These are phyloP conservation scores for Echeneis naucrates DNA, from an alignment of 2,797 vertebrate genomes.

Conservation along the genomic window DNA sequence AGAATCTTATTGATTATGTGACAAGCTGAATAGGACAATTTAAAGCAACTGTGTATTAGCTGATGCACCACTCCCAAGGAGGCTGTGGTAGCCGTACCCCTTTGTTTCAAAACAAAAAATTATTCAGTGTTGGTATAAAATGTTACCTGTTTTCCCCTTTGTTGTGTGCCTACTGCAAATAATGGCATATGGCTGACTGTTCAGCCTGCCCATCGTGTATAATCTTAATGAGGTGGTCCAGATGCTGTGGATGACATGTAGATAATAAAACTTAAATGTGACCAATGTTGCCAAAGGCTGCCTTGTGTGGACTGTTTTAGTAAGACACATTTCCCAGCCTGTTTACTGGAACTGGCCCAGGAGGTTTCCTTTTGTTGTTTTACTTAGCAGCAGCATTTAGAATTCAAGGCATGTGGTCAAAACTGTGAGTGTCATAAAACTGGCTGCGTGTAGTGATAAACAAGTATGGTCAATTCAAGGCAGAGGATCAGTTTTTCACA, in stretches of 20 bases:
- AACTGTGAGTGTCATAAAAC: constrained; percentile 10
- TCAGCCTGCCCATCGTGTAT: background rate
- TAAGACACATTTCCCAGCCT: constrained; percentile 24
- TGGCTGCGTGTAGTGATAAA: constrained; percentile 21
- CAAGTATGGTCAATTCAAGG: constrained; percentile 4
- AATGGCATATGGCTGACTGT: no score
- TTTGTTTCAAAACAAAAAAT: background rate
- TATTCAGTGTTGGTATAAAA: background rate
- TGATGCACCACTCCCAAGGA: background rate
- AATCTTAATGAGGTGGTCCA: constrained; percentile 1
- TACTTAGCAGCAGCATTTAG: constrained; percentile 25
- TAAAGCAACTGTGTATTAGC: background rate
- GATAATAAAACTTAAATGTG: constrained; percentile 17
- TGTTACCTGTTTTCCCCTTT: background rate
- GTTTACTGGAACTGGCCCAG: constrained; percentile 10
- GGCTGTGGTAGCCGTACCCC: background rate
- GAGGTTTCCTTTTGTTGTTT: constrained; percentile 41
- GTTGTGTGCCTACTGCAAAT: background rate
- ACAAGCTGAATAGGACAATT: constrained; percentile 3
- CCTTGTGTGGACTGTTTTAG: constrained; percentile 15
- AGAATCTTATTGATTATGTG: constrained; percentile 14
- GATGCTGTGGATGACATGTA: constrained; percentile 10
- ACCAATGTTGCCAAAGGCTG: background rate
- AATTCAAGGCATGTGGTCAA: constrained; percentile 29
- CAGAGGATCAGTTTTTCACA: constrained; percentile 22